phyloP scores from a whole-genome alignment of 2,113 vertebrate species.

The Sorex araneus region DNA sequence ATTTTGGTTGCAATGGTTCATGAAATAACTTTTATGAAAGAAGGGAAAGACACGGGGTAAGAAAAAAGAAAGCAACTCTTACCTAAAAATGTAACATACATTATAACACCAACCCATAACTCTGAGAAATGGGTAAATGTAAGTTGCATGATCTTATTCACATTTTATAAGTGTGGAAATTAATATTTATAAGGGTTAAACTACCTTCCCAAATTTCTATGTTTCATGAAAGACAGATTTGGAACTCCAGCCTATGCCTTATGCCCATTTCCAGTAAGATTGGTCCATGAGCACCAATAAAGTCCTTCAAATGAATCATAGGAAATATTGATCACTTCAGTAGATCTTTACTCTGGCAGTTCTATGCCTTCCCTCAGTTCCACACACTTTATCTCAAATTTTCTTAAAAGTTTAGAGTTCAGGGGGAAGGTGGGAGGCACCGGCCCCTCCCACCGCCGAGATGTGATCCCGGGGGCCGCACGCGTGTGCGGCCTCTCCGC shows the following conservation, averaged over 20 bases:
- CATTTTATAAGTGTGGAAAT: slow-evolving; percentile 10
- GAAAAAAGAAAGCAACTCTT: background rate
- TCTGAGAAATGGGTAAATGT: background rate
- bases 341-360: background rate
- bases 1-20: background rate
- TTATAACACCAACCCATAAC: background rate
- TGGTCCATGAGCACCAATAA: background rate
- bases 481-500: too few species aligned
- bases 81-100: background rate
- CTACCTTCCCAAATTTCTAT: background rate
- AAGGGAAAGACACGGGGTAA: background rate
- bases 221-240: background rate
- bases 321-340: slow-evolving; percentile 57
- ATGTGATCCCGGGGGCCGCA: too few species aligned
- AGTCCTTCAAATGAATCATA: slow-evolving; percentile 23
- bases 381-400: background rate
- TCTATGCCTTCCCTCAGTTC: background rate
- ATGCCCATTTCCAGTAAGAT: background rate
- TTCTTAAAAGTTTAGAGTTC: background rate
- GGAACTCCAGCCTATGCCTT: background rate
- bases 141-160: background rate
- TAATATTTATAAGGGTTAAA: slow-evolving; percentile 21
- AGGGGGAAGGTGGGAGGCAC: too few species aligned
- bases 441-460: too few species aligned
- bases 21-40: slow-evolving; percentile 5